Evolutionary conservation across 2,888 invertebrate species (phyloP).

Genomic region (Troides aeacus): DNA sequence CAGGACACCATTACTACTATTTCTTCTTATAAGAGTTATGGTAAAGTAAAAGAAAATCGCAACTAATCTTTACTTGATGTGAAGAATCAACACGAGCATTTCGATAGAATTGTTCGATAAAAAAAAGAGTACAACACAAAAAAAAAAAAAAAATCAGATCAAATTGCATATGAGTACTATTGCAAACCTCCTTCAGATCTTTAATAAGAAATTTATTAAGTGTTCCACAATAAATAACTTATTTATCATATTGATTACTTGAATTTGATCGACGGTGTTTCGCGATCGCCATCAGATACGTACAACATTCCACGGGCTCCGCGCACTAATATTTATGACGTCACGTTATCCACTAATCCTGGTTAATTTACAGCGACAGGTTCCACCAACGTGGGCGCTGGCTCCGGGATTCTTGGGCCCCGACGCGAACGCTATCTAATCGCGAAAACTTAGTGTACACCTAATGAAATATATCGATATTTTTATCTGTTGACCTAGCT

Average conservation of each 20-base stretch:
- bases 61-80: no score
- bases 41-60: no score
- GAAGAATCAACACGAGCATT: no score
- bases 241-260: background rate
- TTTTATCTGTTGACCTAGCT: slow-evolving; percentile 12
- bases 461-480: slow-evolving; percentile 36
- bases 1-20: no score
- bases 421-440: slow-evolving; percentile 38
- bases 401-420: slow-evolving; percentile 40
- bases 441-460: slow-evolving; percentile 35
- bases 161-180: no score
- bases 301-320: slow-evolving; percentile 18
- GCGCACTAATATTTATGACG: slow-evolving; percentile 25
- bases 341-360: slow-evolving; percentile 33
- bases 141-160: no score
- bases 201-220: background rate
- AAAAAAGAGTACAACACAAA: no score
- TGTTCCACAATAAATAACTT: background rate
- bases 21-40: no score
- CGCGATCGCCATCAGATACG: slow-evolving; percentile 14
- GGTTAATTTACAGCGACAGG: slow-evolving; percentile 35
- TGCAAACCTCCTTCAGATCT: no score
- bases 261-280: slow-evolving; percentile 5
- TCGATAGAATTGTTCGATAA: no score
- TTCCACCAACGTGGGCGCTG: slow-evolving; percentile 39